These are phyloP conservation scores for Porites lutea DNA, from an alignment of 64 coral and sea anemone genomes.

Conservation along the genomic window DNA sequence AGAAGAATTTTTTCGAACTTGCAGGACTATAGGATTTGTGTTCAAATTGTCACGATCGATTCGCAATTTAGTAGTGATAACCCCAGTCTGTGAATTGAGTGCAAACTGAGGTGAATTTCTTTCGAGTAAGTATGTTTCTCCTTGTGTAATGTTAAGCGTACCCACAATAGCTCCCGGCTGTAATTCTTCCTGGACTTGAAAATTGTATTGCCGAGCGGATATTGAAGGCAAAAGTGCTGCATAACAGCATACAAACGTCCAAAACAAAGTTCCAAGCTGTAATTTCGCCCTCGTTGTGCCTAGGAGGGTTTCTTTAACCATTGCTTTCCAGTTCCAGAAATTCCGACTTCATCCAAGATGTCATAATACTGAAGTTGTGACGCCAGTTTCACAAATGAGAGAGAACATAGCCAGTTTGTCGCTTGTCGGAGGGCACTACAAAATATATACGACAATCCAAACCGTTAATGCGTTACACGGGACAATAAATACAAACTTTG, in stretches of 20 bases:
- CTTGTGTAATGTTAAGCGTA: conserved; percentile 33
- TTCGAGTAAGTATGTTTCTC: conserved; percentile 62
- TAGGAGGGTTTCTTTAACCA: conserved; percentile 39
- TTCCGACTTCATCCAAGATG: neutral
- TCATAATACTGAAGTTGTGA: conserved; percentile 11
- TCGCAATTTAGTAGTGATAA: conserved; percentile 62
- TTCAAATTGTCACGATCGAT: conserved; percentile 84
- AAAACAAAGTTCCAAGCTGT: neutral
- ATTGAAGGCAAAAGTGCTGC: neutral
- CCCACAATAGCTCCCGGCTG: conserved; percentile 68
- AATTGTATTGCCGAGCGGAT: conserved; percentile 35
- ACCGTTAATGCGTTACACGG: conserved; percentile 45
- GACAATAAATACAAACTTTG: neutral
- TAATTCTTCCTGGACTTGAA: conserved; percentile 80
- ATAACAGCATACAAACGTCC: conserved; percentile 41
- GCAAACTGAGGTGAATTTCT: conserved; percentile 72
- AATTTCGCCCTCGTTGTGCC: neutral
- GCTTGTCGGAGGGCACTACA: conserved; percentile 19
- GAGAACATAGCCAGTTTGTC: neutral
- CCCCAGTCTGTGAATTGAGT: conserved; percentile 48
- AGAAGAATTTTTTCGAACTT: conserved; percentile 70
- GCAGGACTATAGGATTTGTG: conserved; percentile 69
- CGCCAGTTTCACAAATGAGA: neutral
- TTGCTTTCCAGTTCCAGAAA: conserved; percentile 16
- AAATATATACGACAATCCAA: conserved; percentile 7